Evolutionary conservation across 2,888 invertebrate species (phyloP).

Genomic region (Cephalotes varians): DNA sequence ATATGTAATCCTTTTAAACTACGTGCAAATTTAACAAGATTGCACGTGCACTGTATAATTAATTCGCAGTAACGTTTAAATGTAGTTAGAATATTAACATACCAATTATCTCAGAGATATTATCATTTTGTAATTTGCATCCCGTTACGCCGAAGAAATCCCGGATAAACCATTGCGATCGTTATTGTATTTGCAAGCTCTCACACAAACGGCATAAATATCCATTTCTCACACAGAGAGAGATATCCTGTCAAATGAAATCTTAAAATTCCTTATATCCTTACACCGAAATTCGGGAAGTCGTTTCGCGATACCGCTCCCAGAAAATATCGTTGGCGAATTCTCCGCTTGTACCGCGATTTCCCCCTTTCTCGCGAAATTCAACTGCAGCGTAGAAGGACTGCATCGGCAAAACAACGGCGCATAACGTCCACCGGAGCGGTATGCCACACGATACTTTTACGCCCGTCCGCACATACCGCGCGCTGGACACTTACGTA

Average conservation of each 20-base stretch:
- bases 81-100: constrained; percentile 29
- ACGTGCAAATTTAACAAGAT: constrained; percentile 32
- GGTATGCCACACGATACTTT: constrained; percentile 74
- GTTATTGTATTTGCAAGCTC: background rate
- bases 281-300: background rate
- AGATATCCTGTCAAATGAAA: background rate
- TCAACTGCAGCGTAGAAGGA: constrained; percentile 39
- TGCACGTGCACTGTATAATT: constrained; percentile 10
- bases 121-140: constrained; percentile 42
- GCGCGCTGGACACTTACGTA: constrained; percentile 82
- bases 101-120: constrained; percentile 29
- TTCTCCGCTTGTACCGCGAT: background rate
- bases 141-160: constrained; percentile 29
- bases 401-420: constrained; percentile 55
- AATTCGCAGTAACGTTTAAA: constrained; percentile 32
- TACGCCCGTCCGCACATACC: constrained; percentile 71
- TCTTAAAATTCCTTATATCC: background rate
- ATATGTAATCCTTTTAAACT: constrained; percentile 9
- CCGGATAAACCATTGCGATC: constrained; percentile 9
- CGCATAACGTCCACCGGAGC: constrained; percentile 61
- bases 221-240: background rate
- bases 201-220: background rate
- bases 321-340: background rate
- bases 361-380: constrained; percentile 56
- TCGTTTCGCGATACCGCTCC: background rate